Conservation (phyloP, 2,113 vertebrate genomes). For the Pipra filicauda region DNA sequence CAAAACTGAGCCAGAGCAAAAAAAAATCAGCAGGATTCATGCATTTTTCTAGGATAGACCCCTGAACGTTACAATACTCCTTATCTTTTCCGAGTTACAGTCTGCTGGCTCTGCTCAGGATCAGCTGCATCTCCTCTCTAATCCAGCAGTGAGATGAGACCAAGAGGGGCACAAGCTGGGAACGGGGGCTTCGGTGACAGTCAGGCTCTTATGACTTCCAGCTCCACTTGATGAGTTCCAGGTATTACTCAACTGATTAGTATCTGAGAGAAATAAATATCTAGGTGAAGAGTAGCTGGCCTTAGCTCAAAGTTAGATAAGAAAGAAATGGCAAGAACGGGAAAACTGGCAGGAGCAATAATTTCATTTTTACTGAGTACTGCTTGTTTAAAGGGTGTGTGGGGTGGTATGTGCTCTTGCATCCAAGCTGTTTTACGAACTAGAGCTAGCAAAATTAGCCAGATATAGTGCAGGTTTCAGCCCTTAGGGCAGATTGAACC, state of each 20-base stretch:
- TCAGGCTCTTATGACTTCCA: slow-evolving; percentile 1
- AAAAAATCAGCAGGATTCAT: neutral
- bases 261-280: slow-evolving; percentile 48
- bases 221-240: slow-evolving; percentile 48
- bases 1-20: neutral
- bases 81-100: slow-evolving; percentile 42
- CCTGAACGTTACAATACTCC: neutral
- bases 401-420: neutral
- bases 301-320: slow-evolving; percentile 43
- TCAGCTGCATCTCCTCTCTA: slow-evolving; percentile 45
- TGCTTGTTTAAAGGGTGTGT: neutral
- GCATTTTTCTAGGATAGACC: slow-evolving; percentile 23
- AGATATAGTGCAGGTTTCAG: neutral
- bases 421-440: neutral
- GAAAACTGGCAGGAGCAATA: slow-evolving; percentile 26
- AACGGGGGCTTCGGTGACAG: neutral
- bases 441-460: neutral
- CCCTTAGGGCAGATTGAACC: neutral
- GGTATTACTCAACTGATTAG: slow-evolving; percentile 49
- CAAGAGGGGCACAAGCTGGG: neutral
- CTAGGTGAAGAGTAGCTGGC: slow-evolving; percentile 61
- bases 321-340: slow-evolving; percentile 1
- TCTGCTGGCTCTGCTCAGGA: slow-evolving; percentile 55
- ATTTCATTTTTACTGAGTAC: neutral
- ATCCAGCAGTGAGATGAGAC: slow-evolving; percentile 51